phyloP scores from a whole-genome alignment of 1,140 invertebrate species.

The Drosophila trapezifrons region DNA sequence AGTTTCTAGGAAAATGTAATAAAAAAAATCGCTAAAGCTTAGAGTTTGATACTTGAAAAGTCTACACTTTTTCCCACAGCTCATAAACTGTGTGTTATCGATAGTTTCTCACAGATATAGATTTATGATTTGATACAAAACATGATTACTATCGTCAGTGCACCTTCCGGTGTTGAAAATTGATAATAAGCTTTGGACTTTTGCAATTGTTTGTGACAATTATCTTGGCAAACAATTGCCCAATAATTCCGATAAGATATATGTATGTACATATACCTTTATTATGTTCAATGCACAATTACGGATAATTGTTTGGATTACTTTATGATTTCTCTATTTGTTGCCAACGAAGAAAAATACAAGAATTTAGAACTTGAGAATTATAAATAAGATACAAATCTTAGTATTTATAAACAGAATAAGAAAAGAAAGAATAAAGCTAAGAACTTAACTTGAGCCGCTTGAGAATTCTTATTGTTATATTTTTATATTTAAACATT shows the following conservation, averaged over 20 bases:
- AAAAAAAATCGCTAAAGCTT: not conserved
- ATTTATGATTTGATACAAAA: constrained; percentile 5
- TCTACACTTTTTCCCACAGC: not conserved
- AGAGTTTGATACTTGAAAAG: not conserved
- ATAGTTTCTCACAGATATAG: constrained; percentile 18
- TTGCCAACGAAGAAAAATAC: not conserved
- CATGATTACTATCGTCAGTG: not conserved
- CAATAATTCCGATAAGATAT: constrained; percentile 14
- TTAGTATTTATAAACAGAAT: no score
- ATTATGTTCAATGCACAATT: not conserved
- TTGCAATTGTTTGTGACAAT: constrained; percentile 6
- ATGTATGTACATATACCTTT: no score
- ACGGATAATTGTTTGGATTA: not conserved
- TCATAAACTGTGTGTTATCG: not conserved
- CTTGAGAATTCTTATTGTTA: no score
- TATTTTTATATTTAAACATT: no score
- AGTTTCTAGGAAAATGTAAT: not conserved
- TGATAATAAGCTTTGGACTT: constrained; percentile 7
- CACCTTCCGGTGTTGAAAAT: constrained; percentile 16
- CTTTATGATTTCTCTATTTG: not conserved
- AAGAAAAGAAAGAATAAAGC: no score
- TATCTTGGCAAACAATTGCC: not conserved
- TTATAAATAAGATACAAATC: not conserved
- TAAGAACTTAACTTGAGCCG: no score
- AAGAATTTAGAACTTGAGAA: not conserved